Base-by-base conservation (phyloP, 37 sponge, comb jelly and placozoan genomes). In the Crambe crambe region DNA sequence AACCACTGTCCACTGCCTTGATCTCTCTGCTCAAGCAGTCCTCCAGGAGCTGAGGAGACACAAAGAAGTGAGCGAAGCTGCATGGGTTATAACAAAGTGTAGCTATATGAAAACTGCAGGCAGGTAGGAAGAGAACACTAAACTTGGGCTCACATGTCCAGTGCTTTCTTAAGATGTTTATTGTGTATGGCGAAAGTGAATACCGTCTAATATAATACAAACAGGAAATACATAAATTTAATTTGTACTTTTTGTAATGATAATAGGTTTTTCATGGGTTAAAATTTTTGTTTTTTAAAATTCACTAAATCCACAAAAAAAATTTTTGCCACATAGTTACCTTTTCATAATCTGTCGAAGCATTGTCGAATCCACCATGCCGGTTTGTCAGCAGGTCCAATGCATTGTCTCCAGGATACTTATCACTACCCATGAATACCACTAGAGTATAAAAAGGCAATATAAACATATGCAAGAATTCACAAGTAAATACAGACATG, bases 381-480 rank as follows among this genome's bases (percentile, higher is more conserved):
- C 75, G 71, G 25, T 51, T 80, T 1, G 72, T 31, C 54, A 81
- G 88, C 30, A 73, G 35, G 62, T 92, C 93, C 76, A 88, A 85
- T 38, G 58, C 54, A 56, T 92, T 92, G 74, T 88, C 89, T 27
- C 65, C 86, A 26, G 93, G 93, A 62, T 89, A 92, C 81, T 85
- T 85, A 63, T 89, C 54, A 37, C 78, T 84, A 20, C 93, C 93
- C 89, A 92, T 88, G 40, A 92, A 89, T 66, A 92, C 75, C 93
- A 92, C 93, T 92, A 74, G 34, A 71, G 29, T 8, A 62, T 23
- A 21, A 62, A 23, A 9, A 62, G n/a, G 27, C 27, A 21, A 67
- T 3, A 67, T 20, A 67, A 31, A 26, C 37, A 67, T 67, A 29
- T 9, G 68, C 29, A 3, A 6, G 68, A 18, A 20, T 9, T 30